Conservation (phyloP, 1,140 invertebrate genomes). For the Drosophila nebulosa region DNA sequence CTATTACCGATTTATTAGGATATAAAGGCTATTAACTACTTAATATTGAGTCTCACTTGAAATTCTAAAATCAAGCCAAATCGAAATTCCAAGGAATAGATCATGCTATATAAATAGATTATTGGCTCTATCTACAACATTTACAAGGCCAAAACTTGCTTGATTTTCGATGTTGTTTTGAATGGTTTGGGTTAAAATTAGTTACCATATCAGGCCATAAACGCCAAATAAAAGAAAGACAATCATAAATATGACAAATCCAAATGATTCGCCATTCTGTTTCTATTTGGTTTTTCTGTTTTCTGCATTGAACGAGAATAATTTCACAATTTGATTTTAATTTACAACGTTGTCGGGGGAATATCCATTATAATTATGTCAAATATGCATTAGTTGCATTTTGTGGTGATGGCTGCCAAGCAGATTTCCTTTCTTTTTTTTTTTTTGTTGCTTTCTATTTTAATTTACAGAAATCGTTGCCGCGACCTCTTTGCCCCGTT, state of each 20-base stretch:
- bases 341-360: conserved; percentile 35
- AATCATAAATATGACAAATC: neutral
- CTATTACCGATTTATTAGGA: too few species aligned
- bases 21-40: too few species aligned
- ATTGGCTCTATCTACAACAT: neutral
- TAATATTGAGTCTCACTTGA: too few species aligned
- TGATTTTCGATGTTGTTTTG: neutral
- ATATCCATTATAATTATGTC: conserved; percentile 62
- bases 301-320: neutral
- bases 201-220: neutral
- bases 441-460: conserved; percentile 27
- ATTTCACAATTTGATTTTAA: conserved; percentile 50
- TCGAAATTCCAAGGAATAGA: too few species aligned
- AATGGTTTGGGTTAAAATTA: neutral
- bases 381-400: conserved; percentile 42
- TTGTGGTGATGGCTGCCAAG: conserved; percentile 33
- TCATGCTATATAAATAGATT: neutral
- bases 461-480: conserved; percentile 49
- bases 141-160: neutral
- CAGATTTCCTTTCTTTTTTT: neutral
- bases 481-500: conserved; percentile 23
- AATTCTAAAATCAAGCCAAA: too few species aligned
- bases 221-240: neutral
- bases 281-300: neutral
- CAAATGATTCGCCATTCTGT: neutral